These are phyloP conservation scores for Xiphophorus hellerii DNA, from an alignment of 2,113 vertebrate species.

Conservation along the genomic window DNA sequence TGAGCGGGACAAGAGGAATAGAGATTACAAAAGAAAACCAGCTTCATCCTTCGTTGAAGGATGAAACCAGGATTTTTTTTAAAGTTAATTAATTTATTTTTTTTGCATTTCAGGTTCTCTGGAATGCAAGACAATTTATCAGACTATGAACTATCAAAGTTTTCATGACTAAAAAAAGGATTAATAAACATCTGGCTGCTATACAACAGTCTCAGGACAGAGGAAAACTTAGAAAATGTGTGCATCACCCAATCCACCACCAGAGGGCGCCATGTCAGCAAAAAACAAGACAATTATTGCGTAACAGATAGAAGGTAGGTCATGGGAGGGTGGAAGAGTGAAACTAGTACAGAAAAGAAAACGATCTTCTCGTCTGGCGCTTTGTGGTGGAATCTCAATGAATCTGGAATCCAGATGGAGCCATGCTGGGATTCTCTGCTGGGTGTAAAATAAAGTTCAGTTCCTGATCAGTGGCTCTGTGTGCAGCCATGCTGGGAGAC, in stretches of 20 bases:
- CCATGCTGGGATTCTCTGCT: conserved; percentile 11
- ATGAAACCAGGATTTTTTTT: no score
- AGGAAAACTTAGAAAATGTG: background rate
- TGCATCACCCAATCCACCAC: background rate
- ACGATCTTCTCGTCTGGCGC: conserved; percentile 2
- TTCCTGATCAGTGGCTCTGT: background rate
- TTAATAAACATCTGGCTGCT: background rate
- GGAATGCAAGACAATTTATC: no score
- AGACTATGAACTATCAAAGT: no score
- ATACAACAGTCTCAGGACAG: background rate
- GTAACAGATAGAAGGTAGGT: conserved; percentile 14
- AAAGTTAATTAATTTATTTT: no score
- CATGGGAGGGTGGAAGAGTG: background rate
- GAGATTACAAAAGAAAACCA: background rate
- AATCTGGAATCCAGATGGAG: conserved; percentile 44
- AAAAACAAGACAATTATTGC: conserved; percentile 2
- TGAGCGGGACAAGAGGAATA: conserved; percentile 4
- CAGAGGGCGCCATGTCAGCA: conserved; percentile 26
- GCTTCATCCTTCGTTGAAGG: no score
- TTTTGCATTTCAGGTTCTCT: no score
- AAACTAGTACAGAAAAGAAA: background rate
- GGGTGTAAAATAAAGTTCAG: conserved; percentile 20
- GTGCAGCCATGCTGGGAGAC: background rate
- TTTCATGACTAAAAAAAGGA: no score
- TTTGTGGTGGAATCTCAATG: conserved; percentile 22